A percentile compares a stretch with the other conserved stretches of the same genome.
These are phyloP conservation scores for Geococcyx californianus DNA, from an alignment of 2,113 vertebrate species.

Conservation along the genomic window DNA sequence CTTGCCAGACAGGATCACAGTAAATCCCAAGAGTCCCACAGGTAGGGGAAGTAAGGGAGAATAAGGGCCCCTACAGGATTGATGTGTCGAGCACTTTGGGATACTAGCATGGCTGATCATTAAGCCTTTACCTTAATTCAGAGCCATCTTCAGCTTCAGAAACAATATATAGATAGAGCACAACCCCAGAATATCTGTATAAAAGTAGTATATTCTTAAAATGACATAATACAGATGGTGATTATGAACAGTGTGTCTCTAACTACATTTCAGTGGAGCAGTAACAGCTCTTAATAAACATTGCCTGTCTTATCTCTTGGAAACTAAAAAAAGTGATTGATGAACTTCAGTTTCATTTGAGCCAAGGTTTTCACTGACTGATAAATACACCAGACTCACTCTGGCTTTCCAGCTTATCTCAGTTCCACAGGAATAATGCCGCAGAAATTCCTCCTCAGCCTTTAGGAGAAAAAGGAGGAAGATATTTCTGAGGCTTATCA, in stretches of 20 bases:
- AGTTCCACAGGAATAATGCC: constrained; percentile 63
- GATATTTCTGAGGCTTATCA: constrained; percentile 35
- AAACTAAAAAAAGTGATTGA: constrained; percentile 49
- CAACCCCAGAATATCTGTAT: background rate
- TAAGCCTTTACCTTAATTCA: background rate
- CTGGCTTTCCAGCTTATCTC: constrained; percentile 83
- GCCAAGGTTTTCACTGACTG: constrained; percentile 71
- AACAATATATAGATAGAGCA: background rate
- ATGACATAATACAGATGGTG: background rate
- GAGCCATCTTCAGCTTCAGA: background rate
- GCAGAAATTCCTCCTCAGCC: constrained; percentile 67
- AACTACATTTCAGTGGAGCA: background rate
- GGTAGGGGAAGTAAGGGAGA: background rate
- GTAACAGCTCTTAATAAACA: background rate
- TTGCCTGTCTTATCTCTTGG: constrained; percentile 49
- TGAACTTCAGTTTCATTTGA: constrained; percentile 69
- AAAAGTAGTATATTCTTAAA: background rate
- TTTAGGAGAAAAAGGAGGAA: constrained; percentile 49
- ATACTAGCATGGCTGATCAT: background rate
- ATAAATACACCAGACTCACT: constrained; percentile 72
- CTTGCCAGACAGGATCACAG: background rate
- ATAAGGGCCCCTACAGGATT: background rate
- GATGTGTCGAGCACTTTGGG: background rate
- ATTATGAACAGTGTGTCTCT: background rate
- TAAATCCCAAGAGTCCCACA: background rate